Evolutionary conservation across 2,797 vertebrate species (phyloP).

Genomic region (Poeciliopsis infans): DNA sequence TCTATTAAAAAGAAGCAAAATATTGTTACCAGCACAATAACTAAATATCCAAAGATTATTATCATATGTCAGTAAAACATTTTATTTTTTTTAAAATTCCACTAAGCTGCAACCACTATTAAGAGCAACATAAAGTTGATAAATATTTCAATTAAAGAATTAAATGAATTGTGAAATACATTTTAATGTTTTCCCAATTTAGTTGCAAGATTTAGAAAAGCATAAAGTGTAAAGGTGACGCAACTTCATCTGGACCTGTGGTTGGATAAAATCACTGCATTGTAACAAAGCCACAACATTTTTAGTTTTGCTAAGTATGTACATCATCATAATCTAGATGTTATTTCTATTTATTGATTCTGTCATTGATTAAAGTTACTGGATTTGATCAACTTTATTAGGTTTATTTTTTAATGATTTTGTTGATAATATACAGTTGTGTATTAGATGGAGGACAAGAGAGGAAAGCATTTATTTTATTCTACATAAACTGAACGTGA

Average conservation of each 20-base stretch:
- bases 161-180: no score
- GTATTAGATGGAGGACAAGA: background rate
- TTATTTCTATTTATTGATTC: background rate
- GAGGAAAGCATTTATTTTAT: background rate
- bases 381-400: background rate
- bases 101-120: background rate
- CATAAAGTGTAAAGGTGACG: background rate
- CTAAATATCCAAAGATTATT: no score
- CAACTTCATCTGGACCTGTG: background rate
- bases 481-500: background rate
- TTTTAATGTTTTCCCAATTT: background rate
- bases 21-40: background rate
- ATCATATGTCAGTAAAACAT: no score
- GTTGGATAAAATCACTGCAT: background rate
- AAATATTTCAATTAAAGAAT: background rate
- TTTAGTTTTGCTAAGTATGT: background rate
- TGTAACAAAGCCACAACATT: background rate
- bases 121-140: background rate
- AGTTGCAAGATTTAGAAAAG: background rate
- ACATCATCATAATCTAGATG: background rate
- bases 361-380: background rate
- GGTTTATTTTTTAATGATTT: background rate
- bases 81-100: no score
- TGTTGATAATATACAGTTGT: background rate
- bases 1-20: constrained; percentile 11